These are phyloP conservation scores for Lymantria dispar DNA, from an alignment of 2,888 invertebrate species.

Conservation along the genomic window DNA sequence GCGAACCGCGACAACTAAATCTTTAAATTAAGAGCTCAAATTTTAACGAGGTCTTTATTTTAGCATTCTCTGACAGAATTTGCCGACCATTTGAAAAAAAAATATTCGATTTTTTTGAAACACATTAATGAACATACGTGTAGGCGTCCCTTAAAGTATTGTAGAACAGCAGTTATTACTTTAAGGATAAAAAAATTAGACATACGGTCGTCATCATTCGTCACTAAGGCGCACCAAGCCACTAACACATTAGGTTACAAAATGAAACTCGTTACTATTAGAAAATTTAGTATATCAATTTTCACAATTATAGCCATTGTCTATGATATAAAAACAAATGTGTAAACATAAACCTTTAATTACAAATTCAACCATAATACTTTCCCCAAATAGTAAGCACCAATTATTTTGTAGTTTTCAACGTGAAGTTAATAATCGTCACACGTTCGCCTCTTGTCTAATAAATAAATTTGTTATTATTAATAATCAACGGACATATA, in stretches of 20 bases:
- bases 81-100: too few relatives aligned
- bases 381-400: slow-evolving; percentile 57
- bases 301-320: slow-evolving; percentile 66
- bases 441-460: slow-evolving; percentile 31
- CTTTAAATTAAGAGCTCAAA: too few relatives aligned
- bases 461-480: slow-evolving; percentile 10
- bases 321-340: slow-evolving; percentile 60
- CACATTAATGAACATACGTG: too few relatives aligned
- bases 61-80: too few relatives aligned
- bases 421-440: slow-evolving; percentile 20
- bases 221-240: too few relatives aligned
- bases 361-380: slow-evolving; percentile 66
- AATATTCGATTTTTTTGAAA: too few relatives aligned
- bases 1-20: too few relatives aligned
- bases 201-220: too few relatives aligned
- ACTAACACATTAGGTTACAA: slow-evolving; percentile 15
- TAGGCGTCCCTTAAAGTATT: too few relatives aligned
- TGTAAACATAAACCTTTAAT: slow-evolving; percentile 60
- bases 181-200: too few relatives aligned
- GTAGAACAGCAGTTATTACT: too few relatives aligned
- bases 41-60: too few relatives aligned
- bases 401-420: slow-evolving; percentile 33
- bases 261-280: slow-evolving; percentile 64
- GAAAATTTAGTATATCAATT: slow-evolving; percentile 77
- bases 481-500: slow-evolving; percentile 1